Evolutionary conservation across 2,797 vertebrate species (phyloP).

Genomic region (Gorsachius magnificus): DNA sequence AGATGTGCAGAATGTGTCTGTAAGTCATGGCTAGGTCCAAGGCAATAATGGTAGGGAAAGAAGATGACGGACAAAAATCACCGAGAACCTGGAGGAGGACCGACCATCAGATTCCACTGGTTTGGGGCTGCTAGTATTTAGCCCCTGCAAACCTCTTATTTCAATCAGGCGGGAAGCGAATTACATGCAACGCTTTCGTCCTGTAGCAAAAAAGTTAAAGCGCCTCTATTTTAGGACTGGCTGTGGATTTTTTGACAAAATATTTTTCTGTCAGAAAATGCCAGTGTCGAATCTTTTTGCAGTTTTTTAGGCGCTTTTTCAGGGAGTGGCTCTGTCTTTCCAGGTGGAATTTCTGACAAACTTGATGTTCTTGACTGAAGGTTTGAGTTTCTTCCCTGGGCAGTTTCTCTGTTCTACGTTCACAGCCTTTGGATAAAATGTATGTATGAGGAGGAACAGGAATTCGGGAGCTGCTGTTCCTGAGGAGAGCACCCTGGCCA

Average conservation of each 20-base stretch:
- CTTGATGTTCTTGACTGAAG: neutral
- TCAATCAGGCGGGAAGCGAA: neutral
- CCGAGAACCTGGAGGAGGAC: neutral
- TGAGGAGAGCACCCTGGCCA: neutral
- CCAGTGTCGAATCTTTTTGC: neutral
- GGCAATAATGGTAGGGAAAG: neutral
- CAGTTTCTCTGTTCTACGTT: neutral
- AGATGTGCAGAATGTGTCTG: neutral
- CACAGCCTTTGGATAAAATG: fast-evolving
- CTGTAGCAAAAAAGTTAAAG: neutral
- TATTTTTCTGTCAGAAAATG: neutral
- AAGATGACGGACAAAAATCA: neutral
- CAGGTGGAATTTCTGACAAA: neutral
- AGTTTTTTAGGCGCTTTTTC: neutral
- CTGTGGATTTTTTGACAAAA: neutral
- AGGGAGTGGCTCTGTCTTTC: neutral
- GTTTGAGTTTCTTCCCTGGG: neutral
- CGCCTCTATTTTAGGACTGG: neutral
- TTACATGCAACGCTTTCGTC: neutral
- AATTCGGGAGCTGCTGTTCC: neutral
- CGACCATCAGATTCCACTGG: neutral
- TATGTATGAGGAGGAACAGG: fast-evolving
- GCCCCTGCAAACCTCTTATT: neutral
- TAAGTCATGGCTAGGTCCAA: neutral
- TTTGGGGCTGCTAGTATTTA: neutral